These are phyloP conservation scores for Poeciliopsis turrubarensis DNA, from an alignment of 2,113 vertebrate species.

Conservation along the genomic window DNA sequence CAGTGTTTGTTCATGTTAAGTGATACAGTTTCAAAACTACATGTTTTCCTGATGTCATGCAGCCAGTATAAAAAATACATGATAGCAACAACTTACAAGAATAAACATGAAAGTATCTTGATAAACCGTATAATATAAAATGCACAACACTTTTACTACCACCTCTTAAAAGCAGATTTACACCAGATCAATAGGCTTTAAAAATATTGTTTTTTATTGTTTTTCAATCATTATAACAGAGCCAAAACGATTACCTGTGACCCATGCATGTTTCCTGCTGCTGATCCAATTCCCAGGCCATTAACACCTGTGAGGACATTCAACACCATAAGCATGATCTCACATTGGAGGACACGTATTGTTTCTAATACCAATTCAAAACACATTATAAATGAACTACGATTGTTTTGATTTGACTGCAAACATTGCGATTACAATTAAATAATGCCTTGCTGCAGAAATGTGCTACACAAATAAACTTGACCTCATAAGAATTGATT, in stretches of 20 bases:
- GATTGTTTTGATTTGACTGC: not conserved
- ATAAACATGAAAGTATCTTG: no score
- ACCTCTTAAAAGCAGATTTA: not conserved
- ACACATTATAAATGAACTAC: not conserved
- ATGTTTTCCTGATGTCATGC: no score
- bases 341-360: not conserved
- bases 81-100: no score
- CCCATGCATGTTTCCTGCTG: slow-evolving; percentile 85
- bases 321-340: slow-evolving; percentile 39
- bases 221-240: not conserved
- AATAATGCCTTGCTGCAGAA: no score
- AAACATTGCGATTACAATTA: not conserved
- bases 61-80: no score
- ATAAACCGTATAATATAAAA: no score
- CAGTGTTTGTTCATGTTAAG: no score
- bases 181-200: no score
- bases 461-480: no score
- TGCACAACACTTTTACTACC: no score
- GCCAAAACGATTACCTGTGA: slow-evolving; percentile 86
- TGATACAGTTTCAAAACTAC: no score
- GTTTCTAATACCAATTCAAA: not conserved
- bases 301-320: slow-evolving; percentile 79
- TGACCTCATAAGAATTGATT: not conserved
- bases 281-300: slow-evolving; percentile 85
- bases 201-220: not conserved